Evolutionary conservation across 2,797 vertebrate genomes (phyloP).

Genomic region (Xiphorhynchus erythropygius): DNA sequence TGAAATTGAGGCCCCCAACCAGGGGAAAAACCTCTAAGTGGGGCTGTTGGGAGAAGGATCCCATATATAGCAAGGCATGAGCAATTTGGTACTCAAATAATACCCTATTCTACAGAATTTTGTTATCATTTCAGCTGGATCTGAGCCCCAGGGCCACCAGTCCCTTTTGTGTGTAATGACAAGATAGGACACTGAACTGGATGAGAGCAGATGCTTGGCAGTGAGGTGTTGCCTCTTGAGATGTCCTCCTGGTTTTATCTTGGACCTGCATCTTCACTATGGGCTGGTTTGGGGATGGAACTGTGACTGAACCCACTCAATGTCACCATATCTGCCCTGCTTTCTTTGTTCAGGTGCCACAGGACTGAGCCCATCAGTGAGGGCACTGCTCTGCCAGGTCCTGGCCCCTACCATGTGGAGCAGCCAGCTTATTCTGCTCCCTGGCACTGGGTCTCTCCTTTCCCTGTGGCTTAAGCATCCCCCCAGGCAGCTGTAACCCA

Average conservation of each 20-base stretch:
- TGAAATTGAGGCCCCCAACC: accelerated
- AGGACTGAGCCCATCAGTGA: background rate
- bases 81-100: background rate
- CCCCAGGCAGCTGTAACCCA: background rate
- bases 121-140: background rate
- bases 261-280: background rate
- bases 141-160: background rate
- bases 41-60: background rate
- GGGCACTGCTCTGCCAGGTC: background rate
- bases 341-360: background rate
- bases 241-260: background rate
- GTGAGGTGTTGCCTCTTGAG: background rate
- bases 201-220: background rate
- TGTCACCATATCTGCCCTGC: background rate
- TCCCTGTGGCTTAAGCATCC: background rate
- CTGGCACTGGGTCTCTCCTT: background rate
- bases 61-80: background rate
- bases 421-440: background rate
- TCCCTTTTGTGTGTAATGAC: accelerated
- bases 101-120: background rate
- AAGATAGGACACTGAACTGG: background rate
- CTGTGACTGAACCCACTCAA: accelerated
- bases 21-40: background rate
- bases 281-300: background rate
- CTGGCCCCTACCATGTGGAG: accelerated